These are phyloP conservation scores for Orestias chungarensis DNA, from an alignment of 2,797 vertebrate species.

Conservation along the genomic window DNA sequence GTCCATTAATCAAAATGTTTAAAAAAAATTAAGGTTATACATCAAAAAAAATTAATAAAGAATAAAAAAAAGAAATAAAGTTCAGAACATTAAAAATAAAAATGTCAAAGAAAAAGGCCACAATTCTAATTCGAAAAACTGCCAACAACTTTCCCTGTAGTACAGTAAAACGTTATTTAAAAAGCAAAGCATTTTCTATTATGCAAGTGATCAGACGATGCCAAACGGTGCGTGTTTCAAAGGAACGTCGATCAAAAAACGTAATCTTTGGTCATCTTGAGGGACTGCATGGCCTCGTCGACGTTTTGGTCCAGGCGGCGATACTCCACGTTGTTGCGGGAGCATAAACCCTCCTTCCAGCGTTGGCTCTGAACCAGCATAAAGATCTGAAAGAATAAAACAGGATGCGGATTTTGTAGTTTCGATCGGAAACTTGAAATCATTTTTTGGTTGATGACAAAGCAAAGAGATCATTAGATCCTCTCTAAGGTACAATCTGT, in stretches of 20 bases:
- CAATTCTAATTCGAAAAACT: slow-evolving; percentile 10
- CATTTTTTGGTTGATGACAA: not conserved
- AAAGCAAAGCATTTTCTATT: slow-evolving; percentile 33
- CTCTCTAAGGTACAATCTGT: no score
- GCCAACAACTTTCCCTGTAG: not conserved
- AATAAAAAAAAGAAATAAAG: slow-evolving; percentile 28
- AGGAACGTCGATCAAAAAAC: slow-evolving; percentile 82
- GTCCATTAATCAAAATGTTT: slow-evolving; percentile 19
- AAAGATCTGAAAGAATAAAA: slow-evolving; percentile 81
- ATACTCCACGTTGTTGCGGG: slow-evolving; percentile 87
- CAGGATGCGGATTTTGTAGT: no score
- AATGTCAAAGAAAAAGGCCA: slow-evolving; percentile 15
- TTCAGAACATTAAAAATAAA: slow-evolving; percentile 29
- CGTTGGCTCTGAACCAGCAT: slow-evolving; percentile 89
- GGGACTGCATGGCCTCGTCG: slow-evolving; percentile 94
- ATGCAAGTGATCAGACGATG: not conserved
- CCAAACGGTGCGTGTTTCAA: slow-evolving; percentile 9
- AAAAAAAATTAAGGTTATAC: slow-evolving; percentile 28
- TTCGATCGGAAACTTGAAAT: not conserved
- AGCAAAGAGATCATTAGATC: not conserved
- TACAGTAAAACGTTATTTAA: not conserved
- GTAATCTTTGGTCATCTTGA: slow-evolving; percentile 95
- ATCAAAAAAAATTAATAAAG: slow-evolving; percentile 7
- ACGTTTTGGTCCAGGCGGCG: slow-evolving; percentile 93
- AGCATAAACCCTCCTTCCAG: slow-evolving; percentile 92